These are phyloP conservation scores for Capricornis sumatraensis DNA, from an alignment of 2,113 vertebrate species.

Conservation along the genomic window DNA sequence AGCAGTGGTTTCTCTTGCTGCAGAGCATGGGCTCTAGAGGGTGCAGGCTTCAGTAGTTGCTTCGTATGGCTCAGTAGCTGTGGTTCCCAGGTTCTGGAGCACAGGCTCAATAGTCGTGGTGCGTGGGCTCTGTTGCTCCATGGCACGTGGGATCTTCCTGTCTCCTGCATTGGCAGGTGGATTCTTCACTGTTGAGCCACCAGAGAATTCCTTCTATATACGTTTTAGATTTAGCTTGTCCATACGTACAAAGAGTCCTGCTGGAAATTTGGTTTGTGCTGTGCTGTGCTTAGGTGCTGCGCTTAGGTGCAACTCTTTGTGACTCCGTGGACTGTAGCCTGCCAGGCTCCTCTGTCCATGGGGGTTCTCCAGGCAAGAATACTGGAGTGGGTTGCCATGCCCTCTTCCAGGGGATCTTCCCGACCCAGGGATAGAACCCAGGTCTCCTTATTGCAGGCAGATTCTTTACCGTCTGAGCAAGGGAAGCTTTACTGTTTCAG, in stretches of 20 bases:
- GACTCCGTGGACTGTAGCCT: neutral
- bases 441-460: neutral
- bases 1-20: neutral
- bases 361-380: neutral
- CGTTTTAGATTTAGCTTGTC: neutral
- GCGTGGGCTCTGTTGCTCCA: neutral
- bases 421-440: neutral
- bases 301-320: neutral
- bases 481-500: neutral
- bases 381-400: neutral
- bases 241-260: neutral
- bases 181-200: neutral
- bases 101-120: neutral
- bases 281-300: neutral
- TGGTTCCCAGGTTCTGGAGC: neutral
- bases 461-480: neutral
- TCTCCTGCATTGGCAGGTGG: neutral
- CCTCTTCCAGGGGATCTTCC: neutral
- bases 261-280: neutral
- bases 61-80: neutral
- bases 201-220: neutral
- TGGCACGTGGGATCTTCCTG: neutral
- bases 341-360: neutral
- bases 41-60: neutral
- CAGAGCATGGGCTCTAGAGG: neutral